Percentiles rank a stretch among this genome's conserved stretches.
Evolutionary conservation across 1,140 invertebrate species (phyloP).

Genomic region (Popillia japonica): DNA sequence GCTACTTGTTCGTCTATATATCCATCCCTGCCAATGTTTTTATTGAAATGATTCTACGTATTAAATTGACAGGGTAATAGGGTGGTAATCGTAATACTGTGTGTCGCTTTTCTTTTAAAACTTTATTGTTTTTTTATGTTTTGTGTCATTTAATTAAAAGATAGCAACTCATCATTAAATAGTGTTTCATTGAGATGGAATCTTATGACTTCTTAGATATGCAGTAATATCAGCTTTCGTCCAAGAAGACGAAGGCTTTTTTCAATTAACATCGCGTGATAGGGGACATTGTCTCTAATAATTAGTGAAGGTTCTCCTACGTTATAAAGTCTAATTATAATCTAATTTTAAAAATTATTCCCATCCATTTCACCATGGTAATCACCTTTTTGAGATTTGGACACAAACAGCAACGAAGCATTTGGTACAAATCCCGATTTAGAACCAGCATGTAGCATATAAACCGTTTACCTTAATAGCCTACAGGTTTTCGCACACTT

Average conservation of each 20-base stretch:
- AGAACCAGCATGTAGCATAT: constrained; percentile 19
- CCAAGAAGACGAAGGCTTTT: constrained; percentile 46
- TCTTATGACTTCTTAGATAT: constrained; percentile 46
- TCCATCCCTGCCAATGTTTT: constrained; percentile 37
- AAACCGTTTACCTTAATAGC: constrained; percentile 18
- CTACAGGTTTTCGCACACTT: constrained; percentile 21
- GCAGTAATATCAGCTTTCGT: constrained; percentile 51
- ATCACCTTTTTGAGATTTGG: constrained; percentile 1
- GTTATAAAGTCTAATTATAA: constrained; percentile 49
- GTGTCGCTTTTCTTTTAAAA: constrained; percentile 19
- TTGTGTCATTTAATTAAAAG: constrained; percentile 37
- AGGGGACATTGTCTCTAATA: constrained; percentile 59
- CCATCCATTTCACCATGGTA: constrained; percentile 33
- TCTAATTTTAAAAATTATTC: constrained; percentile 5
- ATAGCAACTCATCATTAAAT: constrained; percentile 36
- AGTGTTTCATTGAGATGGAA: constrained; percentile 36
- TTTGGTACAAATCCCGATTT: constrained; percentile 32
- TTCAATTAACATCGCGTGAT: constrained; percentile 53
- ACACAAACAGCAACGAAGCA: constrained; percentile 15
- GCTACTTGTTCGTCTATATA: not conserved
- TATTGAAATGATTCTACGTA: constrained; percentile 41
- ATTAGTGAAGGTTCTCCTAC: constrained; percentile 51
- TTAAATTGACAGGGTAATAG: constrained; percentile 38
- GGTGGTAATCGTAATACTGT: constrained; percentile 39
- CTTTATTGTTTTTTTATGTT: constrained; percentile 36